phyloP scores from a whole-genome alignment of 2,797 vertebrate genomes.

The Sebastes itinus region DNA sequence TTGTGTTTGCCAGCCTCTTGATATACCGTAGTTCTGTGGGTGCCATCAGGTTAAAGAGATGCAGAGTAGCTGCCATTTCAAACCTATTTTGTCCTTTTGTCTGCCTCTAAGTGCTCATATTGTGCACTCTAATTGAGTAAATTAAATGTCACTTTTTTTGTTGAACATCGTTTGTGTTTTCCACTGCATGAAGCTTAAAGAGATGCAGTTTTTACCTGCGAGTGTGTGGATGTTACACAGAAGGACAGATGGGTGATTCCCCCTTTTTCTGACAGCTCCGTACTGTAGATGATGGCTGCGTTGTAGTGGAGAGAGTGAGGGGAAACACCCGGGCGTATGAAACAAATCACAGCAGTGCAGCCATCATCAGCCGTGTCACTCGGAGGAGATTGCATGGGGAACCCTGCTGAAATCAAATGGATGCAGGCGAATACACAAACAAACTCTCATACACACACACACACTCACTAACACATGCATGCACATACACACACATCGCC shows the following conservation, averaged over 20 bases:
- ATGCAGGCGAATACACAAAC: conserved; percentile 48
- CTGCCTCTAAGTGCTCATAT: conserved; percentile 14
- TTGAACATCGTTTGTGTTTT: background rate
- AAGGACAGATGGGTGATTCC: conserved; percentile 62
- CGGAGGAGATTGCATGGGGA: conserved; percentile 60
- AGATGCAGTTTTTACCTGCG: conserved; percentile 13
- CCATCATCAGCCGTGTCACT: conserved; percentile 65
- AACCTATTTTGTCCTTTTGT: background rate
- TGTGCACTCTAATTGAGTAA: conserved; percentile 11
- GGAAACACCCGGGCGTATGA: conserved; percentile 68
- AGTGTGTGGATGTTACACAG: conserved; percentile 3
- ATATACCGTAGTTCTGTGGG: background rate
- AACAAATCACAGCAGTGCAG: conserved; percentile 64
- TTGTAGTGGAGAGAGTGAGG: conserved; percentile 33
- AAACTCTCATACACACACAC: conserved; percentile 8
- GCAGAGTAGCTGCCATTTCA: conserved; percentile 14
- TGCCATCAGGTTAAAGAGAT: conserved; percentile 12
- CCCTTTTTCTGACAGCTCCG: conserved; percentile 45
- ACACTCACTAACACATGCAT: background rate
- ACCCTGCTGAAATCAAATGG: conserved; percentile 67
- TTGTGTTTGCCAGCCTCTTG: background rate
- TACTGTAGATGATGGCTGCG: conserved; percentile 13
- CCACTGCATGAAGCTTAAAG: background rate
- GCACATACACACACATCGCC: background rate
- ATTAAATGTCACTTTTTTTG: background rate